Evolutionary conservation across 92 coral and sea anemone species (phyloP).

Genomic region (Bergia sp.): DNA sequence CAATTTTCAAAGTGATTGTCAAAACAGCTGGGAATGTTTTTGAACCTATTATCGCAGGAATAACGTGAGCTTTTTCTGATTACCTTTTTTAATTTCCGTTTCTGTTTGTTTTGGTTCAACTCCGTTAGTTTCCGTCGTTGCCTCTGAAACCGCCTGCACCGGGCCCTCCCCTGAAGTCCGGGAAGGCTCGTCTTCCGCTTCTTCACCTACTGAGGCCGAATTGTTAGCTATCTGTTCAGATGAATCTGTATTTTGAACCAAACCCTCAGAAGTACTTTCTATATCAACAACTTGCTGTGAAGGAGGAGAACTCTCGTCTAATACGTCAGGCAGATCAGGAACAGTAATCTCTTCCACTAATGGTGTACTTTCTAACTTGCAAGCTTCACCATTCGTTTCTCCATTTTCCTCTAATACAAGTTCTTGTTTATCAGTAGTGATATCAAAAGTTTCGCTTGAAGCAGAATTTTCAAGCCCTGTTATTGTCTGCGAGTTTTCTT

Average conservation of each 20-base stretch:
- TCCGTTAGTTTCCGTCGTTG: not conserved
- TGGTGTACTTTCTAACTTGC: not conserved
- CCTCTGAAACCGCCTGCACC: not conserved
- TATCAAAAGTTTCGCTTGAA: not conserved
- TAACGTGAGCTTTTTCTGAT: not conserved
- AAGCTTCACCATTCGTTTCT: not conserved
- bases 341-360: slow-evolving; percentile 10
- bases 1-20: too few species aligned
- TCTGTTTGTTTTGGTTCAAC: slow-evolving; percentile 28
- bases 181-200: not conserved
- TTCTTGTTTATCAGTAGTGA: not conserved
- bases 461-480: not conserved
- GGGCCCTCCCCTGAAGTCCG: not conserved
- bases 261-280: not conserved
- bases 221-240: not conserved
- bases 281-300: not conserved
- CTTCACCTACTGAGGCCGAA: not conserved
- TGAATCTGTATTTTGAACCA: slow-evolving; percentile 1
- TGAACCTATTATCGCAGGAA: too few species aligned
- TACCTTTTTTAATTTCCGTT: not conserved
- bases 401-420: not conserved
- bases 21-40: too few species aligned
- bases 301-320: not conserved
- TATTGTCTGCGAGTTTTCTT: not conserved
- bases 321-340: slow-evolving; percentile 21